Percentiles rank a stretch among this genome's conserved stretches.
phyloP scores from a whole-genome alignment of 53 echinoderm and acorn worm species.

The Holothuria scabra region DNA sequence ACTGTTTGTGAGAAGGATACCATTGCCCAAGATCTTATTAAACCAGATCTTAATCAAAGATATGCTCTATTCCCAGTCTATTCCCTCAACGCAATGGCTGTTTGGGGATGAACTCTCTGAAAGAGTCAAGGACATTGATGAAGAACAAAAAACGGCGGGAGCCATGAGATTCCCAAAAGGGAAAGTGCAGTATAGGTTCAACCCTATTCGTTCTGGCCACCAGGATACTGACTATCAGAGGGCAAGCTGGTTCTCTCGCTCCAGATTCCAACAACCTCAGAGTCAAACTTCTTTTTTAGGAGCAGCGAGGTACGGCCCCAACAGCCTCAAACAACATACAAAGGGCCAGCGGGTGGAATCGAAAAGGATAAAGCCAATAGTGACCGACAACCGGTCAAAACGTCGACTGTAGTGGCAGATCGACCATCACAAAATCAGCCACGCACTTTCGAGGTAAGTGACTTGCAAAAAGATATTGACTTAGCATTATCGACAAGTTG shows the following conservation, averaged over 20 bases:
- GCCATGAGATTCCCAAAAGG: conserved; percentile 1
- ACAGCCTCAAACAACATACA: not conserved
- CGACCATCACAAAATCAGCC: not conserved
- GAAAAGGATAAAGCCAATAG: conserved; percentile 5
- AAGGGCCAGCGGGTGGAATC: not conserved
- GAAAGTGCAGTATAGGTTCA: not conserved
- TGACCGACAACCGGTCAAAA: not conserved
- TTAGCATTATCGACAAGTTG: not conserved
- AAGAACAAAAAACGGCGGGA: conserved; percentile 18
- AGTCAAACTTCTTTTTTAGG: conserved; percentile 36
- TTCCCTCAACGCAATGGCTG: conserved; percentile 36
- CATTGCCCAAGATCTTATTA: conserved; percentile 34
- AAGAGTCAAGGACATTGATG: conserved; percentile 36
- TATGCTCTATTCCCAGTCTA: conserved; percentile 5
- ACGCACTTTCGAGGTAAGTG: conserved; percentile 10
- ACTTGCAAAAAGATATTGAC: conserved; percentile 40
- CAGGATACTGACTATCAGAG: not conserved
- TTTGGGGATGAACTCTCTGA: conserved; percentile 48
- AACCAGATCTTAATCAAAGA: conserved; percentile 25
- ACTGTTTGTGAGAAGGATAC: conserved; percentile 2
- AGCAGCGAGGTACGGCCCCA: not conserved
- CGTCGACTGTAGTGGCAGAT: not conserved
- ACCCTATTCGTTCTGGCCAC: conserved; percentile 2
- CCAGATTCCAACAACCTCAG: not conserved
- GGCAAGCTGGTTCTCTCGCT: conserved; percentile 35